Evolutionary conservation across 2,888 invertebrate genomes (phyloP), one percentile per base, ranked within the genome.

Genomic region (Caenorhabditis uteleia): DNA sequence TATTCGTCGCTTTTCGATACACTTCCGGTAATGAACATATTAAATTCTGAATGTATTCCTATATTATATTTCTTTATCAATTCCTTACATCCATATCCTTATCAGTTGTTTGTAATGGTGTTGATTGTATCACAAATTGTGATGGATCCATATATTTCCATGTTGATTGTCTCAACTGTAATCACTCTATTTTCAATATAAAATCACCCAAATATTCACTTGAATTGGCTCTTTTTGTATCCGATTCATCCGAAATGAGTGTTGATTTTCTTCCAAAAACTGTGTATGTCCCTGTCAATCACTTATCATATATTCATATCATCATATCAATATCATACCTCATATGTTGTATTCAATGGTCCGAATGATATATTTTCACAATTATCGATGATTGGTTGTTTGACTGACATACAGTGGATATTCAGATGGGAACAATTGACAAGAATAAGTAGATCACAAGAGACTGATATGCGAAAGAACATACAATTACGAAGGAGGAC

Each of bases 81-180:
- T 7, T 27, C 25, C 16, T 26, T n/a, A 59, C 59, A 20, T 61
- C 61, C 31, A 55, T 50, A 26, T 51, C 46, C 8, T 47, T 40
- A 21, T 56, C 31, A 12, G 33, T 46, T 1, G 51, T 42, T 14
- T 62, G 25, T 0, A 62, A 18, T 5, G 62, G 62, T 8, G 56
- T 51, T 14, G 31, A 43, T 25, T 62, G 62, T 16, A 51, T 56
- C 5, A 62, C 40, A 20, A 62, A 62, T 26, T 48, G 49, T 2
- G 62, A 51, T 0, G 56, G 31, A 6, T 56, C 62, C 62, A 62
- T 62, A n/a, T 49, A 27, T 34, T 42, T 56, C 62, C 62, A 62
- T 5, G 51, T 36, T 2, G 47, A 42, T 31, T 47, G 34, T 5
- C 46, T 47, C 12, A 62, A 49, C 62, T 62, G 45, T 36, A 55